A percentile compares a stretch with the other conserved stretches of the same genome.
Evolutionary conservation across 2,888 invertebrate species (phyloP).

Genomic region (Ferdinandea cuprea): DNA sequence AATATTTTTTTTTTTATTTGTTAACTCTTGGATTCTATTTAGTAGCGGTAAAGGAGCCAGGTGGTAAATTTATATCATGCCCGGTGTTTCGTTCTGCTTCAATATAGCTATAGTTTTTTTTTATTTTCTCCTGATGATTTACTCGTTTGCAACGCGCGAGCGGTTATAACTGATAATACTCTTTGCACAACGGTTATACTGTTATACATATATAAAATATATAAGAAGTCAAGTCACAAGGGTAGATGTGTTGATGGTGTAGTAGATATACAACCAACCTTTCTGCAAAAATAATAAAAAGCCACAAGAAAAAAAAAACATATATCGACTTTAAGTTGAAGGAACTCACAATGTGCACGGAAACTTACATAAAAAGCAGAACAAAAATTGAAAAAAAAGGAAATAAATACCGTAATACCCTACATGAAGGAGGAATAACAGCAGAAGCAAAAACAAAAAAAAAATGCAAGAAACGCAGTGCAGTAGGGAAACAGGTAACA

Average conservation of each 20-base stretch:
- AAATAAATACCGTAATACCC: constrained; percentile 67
- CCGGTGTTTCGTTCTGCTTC: constrained; percentile 72
- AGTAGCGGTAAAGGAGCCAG: constrained; percentile 74
- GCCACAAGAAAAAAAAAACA: constrained; percentile 18
- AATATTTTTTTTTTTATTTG: constrained; percentile 32
- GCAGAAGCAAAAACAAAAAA: constrained; percentile 43
- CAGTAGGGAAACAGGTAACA: constrained; percentile 74
- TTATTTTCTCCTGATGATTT: constrained; percentile 30
- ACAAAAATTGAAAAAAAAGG: constrained; percentile 37
- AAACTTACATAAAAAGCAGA: constrained; percentile 60
- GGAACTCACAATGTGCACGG: constrained; percentile 69
- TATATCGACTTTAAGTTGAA: constrained; percentile 73
- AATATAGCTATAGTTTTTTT: constrained; percentile 24
- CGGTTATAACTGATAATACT: constrained; percentile 71
- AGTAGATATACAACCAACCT: constrained; percentile 56
- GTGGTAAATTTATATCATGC: constrained; percentile 70
- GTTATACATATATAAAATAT: constrained; percentile 33
- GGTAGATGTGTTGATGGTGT: constrained; percentile 54
- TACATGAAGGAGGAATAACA: constrained; percentile 64
- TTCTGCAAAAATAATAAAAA: constrained; percentile 32
- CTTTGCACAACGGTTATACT: constrained; percentile 69
- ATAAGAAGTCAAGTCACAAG: constrained; percentile 54
- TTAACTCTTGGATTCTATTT: constrained; percentile 55
- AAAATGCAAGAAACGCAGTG: constrained; percentile 57
- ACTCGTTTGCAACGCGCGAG: constrained; percentile 38